Evolutionary conservation across 2,113 vertebrate species (phyloP).

Genomic region (Sprattus sprattus): DNA sequence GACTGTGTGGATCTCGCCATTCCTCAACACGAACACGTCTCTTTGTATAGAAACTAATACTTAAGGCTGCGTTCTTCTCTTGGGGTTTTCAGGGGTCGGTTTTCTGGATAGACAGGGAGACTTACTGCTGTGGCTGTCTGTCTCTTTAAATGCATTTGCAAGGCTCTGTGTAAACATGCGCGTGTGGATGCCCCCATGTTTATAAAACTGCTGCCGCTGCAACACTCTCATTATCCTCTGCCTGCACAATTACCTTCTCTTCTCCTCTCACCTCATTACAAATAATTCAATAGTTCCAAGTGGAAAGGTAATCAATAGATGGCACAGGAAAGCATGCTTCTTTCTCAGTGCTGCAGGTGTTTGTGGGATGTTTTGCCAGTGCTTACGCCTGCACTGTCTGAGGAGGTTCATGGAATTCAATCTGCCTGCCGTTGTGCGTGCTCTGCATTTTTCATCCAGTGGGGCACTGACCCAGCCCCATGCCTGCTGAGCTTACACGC

Average conservation of each 20-base stretch:
- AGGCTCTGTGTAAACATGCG: background rate
- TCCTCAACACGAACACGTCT: background rate
- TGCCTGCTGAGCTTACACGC: background rate
- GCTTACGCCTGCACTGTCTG: background rate
- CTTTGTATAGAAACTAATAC: background rate
- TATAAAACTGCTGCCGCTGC: background rate
- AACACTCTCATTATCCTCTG: background rate
- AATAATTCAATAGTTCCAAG: background rate
- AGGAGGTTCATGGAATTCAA: background rate
- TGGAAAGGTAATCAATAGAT: background rate
- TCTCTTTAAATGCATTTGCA: background rate
- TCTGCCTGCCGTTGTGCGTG: background rate
- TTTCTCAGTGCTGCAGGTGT: background rate
- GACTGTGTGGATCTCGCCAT: background rate
- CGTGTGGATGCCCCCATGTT: background rate
- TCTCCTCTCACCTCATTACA: background rate
- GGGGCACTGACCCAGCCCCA: background rate
- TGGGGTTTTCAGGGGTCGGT: background rate
- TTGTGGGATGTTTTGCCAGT: background rate
- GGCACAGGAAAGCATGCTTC: background rate
- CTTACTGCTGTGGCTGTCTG: background rate
- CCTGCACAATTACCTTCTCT: background rate
- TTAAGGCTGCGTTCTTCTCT: background rate
- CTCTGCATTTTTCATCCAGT: background rate
- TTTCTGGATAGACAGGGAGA: background rate